Percentiles rank a stretch among this genome's conserved stretches.
Conservation (phyloP, 1,140 invertebrate species). For the Carposina sasakii region DNA sequence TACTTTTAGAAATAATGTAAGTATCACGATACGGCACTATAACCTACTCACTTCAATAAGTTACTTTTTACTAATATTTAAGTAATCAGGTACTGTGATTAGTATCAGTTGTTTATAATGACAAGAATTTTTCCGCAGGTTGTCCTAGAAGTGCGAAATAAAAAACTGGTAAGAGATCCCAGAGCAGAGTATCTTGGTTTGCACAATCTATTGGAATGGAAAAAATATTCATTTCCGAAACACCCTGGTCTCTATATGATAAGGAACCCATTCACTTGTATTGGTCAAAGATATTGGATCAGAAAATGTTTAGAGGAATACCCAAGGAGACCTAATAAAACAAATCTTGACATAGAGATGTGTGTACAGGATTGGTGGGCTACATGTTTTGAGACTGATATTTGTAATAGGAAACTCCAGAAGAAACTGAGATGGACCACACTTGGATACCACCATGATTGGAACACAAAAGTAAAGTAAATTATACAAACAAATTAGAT, state of each 20-base stretch:
- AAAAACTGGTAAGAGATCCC: constrained; percentile 21
- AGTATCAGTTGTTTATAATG: too few species aligned
- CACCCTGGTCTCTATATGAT: constrained; percentile 85
- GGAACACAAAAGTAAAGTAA: constrained; percentile 88
- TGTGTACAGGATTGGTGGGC: constrained; percentile 54
- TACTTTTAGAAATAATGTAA: constrained; percentile 28
- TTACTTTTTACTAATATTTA: too few species aligned
- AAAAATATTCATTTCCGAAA: constrained; percentile 70
- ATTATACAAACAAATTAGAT: too few species aligned
- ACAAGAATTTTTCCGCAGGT: too few species aligned
- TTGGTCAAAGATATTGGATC: constrained; percentile 89
- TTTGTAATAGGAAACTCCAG: constrained; percentile 53
- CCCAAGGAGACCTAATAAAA: constrained; percentile 82
- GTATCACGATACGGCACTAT: too few species aligned
- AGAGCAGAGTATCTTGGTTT: constrained; percentile 65
- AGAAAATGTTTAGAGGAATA: constrained; percentile 84
- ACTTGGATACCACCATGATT: constrained; percentile 95
- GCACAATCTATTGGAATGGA: constrained; percentile 71
- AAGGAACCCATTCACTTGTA: constrained; percentile 85
- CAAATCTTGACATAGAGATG: constrained; percentile 77
- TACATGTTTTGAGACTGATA: constrained; percentile 53
- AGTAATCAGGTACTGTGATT: too few species aligned
- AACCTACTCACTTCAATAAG: too few species aligned
- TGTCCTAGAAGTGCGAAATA: too few species aligned
- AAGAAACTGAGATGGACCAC: constrained; percentile 91